These are phyloP conservation scores for Anthopleura xanthogrammica DNA, from an alignment of 92 coral and sea anemone genomes.

Conservation along the genomic window DNA sequence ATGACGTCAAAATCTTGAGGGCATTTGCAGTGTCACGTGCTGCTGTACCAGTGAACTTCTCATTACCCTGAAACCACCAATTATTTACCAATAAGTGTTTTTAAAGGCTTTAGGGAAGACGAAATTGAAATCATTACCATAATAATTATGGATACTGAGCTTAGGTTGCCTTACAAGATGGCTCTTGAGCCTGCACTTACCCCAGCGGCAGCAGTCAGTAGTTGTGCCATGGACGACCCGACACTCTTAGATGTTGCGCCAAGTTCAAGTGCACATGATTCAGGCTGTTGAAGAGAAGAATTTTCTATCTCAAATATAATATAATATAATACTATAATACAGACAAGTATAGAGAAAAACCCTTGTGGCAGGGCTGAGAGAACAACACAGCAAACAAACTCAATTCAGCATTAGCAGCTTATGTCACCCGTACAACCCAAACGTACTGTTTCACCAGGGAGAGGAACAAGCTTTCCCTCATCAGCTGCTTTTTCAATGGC, in stretches of 20 bases:
- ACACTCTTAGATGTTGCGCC: slow-evolving; percentile 98
- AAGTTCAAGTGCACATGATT: slow-evolving; percentile 90
- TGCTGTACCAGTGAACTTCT: slow-evolving; percentile 93
- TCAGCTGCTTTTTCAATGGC: slow-evolving; percentile 88
- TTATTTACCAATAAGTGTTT: background rate
- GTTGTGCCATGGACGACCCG: slow-evolving; percentile 98
- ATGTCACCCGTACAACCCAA: no score
- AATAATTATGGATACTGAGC: background rate
- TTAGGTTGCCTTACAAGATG: background rate
- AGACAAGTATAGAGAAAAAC: no score
- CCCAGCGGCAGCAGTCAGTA: slow-evolving; percentile 97
- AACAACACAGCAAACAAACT: no score
- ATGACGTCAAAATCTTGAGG: slow-evolving; percentile 79
- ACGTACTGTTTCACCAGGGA: slow-evolving; percentile 91
- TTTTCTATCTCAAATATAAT: no score
- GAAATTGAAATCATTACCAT: no score
- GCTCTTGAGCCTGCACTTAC: slow-evolving; percentile 38
- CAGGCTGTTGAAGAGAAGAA: slow-evolving; percentile 48
- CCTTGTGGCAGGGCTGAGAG: no score
- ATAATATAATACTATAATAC: no score
- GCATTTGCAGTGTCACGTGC: slow-evolving; percentile 99
- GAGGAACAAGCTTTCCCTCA: slow-evolving; percentile 85
- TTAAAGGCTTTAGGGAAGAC: background rate
- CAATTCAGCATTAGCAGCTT: no score
- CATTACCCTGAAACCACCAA: slow-evolving; percentile 74